phyloP scores from a whole-genome alignment of 2,888 invertebrate species.

The Tetragnatha montana region DNA sequence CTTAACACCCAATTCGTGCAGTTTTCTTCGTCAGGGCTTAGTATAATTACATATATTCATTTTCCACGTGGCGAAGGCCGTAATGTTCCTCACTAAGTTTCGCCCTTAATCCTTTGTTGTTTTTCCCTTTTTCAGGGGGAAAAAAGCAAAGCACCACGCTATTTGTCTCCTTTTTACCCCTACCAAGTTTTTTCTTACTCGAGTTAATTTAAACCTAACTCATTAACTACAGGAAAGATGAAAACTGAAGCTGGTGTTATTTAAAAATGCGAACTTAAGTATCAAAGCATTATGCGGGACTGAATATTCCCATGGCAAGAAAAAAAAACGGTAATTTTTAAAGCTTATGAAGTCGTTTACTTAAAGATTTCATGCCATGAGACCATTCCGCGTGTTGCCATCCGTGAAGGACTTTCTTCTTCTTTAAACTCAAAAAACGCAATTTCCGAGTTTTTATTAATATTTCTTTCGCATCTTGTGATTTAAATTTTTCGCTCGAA shows the following conservation, averaged over 20 bases:
- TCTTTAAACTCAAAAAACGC: conserved; percentile 21
- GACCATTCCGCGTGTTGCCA: conserved; percentile 51
- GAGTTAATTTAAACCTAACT: conserved; percentile 56
- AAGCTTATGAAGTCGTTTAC: conserved; percentile 57
- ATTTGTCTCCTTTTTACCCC: conserved; percentile 17
- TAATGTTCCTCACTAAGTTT: conserved; percentile 17
- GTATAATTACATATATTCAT: conserved; percentile 5
- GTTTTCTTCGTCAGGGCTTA: background rate
- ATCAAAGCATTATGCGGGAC: conserved; percentile 43
- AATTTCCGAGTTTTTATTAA: conserved; percentile 28
- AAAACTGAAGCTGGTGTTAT: conserved; percentile 38
- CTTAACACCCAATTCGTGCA: background rate
- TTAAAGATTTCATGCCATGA: conserved; percentile 52
- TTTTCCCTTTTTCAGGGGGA: background rate
- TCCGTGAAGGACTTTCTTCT: conserved; percentile 45
- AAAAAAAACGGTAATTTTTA: conserved; percentile 35
- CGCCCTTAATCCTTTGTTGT: conserved; percentile 12
- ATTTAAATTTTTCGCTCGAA: conserved; percentile 41
- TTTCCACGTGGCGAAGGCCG: background rate
- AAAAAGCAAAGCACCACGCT: conserved; percentile 14
- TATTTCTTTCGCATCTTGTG: conserved; percentile 32
- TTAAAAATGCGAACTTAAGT: conserved; percentile 50
- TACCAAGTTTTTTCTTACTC: conserved; percentile 2
- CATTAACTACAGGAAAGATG: conserved; percentile 37
- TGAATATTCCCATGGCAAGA: conserved; percentile 3